Conservation (phyloP, 2,888 invertebrate genomes). For the Plebejus anna region DNA sequence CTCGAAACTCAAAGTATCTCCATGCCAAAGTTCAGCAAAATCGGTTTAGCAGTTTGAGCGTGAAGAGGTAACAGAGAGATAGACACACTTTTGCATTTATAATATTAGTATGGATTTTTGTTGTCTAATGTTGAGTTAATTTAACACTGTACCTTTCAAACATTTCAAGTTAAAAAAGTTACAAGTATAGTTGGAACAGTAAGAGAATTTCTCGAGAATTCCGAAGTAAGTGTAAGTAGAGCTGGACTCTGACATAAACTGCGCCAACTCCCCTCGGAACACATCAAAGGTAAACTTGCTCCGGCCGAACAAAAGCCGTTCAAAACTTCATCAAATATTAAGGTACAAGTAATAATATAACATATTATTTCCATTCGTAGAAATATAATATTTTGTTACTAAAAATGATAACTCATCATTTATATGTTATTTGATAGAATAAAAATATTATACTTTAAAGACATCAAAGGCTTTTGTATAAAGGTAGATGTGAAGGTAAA, state of each 20-base stretch:
- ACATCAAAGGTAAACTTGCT: conserved; percentile 22
- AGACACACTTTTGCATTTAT: no score
- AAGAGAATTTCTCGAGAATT: conserved; percentile 9
- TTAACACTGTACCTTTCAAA: neutral
- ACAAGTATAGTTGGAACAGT: neutral
- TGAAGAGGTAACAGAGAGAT: no score
- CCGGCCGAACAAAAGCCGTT: conserved; percentile 19
- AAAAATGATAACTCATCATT: no score
- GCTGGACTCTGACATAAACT: conserved; percentile 13
- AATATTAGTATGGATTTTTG: neutral
- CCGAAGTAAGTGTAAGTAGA: conserved; percentile 12
- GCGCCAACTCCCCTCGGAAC: conserved; percentile 9
- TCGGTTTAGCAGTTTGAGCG: no score
- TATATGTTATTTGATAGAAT: no score
- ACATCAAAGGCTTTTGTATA: neutral
- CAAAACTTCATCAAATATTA: conserved; percentile 12
- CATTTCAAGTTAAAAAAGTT: neutral
- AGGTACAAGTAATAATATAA: conserved; percentile 16
- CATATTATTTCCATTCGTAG: neutral
- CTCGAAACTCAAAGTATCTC: no score
- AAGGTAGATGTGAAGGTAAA: neutral
- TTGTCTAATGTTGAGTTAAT: neutral
- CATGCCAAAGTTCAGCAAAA: no score
- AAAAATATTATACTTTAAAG: no score
- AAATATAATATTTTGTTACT: no score